Conservation (phyloP, 2,113 vertebrate species). For the Anseranas semipalmata region DNA sequence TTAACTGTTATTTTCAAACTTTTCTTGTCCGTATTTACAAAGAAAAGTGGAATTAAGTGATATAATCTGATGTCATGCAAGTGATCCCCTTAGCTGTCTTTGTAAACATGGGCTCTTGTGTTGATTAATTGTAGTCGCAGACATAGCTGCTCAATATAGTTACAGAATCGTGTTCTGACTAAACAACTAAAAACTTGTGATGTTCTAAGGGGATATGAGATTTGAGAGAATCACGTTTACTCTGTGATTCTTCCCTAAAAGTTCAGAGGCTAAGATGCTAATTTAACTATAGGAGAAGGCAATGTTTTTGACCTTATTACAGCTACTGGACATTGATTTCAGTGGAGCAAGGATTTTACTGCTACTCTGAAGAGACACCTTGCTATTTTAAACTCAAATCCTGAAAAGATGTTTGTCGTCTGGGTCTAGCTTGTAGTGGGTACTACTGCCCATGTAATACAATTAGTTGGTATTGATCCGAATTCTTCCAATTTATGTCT, state of each 20-base stretch:
- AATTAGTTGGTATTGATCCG: background rate
- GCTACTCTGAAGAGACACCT: background rate
- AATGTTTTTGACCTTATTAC: background rate
- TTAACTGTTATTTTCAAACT: background rate
- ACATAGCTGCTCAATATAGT: background rate
- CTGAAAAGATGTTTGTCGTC: background rate
- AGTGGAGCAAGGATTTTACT: background rate
- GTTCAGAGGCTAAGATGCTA: background rate
- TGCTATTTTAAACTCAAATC: background rate
- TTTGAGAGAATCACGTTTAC: background rate
- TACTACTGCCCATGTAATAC: background rate
- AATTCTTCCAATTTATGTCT: background rate
- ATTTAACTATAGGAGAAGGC: background rate
- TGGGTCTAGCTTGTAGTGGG: background rate
- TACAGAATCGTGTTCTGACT: background rate
- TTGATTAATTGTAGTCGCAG: background rate
- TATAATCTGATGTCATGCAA: background rate
- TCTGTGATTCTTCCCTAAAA: background rate
- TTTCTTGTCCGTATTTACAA: background rate
- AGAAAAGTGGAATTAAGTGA: background rate
- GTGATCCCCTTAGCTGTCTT: background rate
- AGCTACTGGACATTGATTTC: background rate
- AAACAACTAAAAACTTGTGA: background rate
- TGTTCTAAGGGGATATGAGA: background rate
- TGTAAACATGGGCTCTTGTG: background rate